Base-by-base conservation (phyloP, 2,113 vertebrate genomes). In the Otus sunia region DNA sequence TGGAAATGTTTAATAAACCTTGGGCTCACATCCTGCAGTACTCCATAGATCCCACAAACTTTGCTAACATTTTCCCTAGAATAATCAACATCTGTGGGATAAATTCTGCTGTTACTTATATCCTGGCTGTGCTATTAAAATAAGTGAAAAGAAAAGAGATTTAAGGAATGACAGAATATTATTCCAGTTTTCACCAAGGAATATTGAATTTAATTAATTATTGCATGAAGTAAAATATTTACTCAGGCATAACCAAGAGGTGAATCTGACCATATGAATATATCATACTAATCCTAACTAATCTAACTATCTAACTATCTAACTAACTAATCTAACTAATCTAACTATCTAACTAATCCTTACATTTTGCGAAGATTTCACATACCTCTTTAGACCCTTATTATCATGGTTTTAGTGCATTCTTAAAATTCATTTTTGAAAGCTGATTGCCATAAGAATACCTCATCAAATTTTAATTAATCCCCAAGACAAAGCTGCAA, bases 401-500 rank as follows among this genome's bases (percentile, higher is more conserved):
- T 2, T 52, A 5, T 73, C 86, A 45, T 5, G 25, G 26, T 72
- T 94, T n/a, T 62, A 55, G 22, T 32, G 7, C 1, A 0, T 59
- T 27, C 67, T 90, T 92, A 92, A 92, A 82, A 90, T 76, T 73
- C 0, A n/a, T 41, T 91, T 96, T 49, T 82, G 64, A 82, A 83
- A 91, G 30, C 29, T 62, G 43, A 64, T 85, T 62, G 53, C 41
- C 3, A 10, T 79, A 77, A 80, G 45, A 88, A 88, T 80, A 75
- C 8, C 36, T 74, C 29, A 90, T 93, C 45, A 88, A 83, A 77
- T 69, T 93, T 92, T 95, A 96, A 90, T 93, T 88, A 77, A 93
- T 93, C 83, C 71, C 85, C 82, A 72, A 90, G 82, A 80, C 27
- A 90, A 79, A 68, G 17, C 45, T 86, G 16, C 37, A 58, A 67